Percentiles rank a stretch among this genome's conserved stretches.
These are phyloP conservation scores for Muscina levida DNA, from an alignment of 2,888 invertebrate species.

Conservation along the genomic window DNA sequence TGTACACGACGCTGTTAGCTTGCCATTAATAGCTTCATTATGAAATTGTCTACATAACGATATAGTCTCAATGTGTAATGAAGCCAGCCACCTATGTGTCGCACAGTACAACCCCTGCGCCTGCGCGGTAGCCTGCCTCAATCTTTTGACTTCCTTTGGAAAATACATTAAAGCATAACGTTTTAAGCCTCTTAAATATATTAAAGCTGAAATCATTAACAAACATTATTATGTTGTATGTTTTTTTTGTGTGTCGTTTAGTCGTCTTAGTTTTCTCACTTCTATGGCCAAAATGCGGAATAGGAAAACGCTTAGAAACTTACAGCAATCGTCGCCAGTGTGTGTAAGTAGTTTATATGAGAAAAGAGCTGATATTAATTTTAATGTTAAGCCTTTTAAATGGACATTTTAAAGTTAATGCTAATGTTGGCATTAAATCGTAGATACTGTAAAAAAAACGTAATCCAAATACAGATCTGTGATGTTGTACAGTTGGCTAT, in stretches of 20 bases:
- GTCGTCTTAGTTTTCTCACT: conserved; percentile 28
- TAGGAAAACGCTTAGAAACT: not conserved
- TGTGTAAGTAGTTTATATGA: not conserved
- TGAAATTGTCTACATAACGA: not conserved
- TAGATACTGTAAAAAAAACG: too few relatives aligned
- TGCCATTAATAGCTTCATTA: conserved; percentile 52
- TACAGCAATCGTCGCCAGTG: not conserved
- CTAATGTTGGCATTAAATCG: conserved; percentile 38
- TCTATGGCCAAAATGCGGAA: not conserved
- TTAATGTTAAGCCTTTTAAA: conserved; percentile 53
- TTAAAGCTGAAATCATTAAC: conserved; percentile 53
- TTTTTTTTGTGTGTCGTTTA: conserved; percentile 12
- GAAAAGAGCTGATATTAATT: conserved; percentile 38
- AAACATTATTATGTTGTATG: not conserved
- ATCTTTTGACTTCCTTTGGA: too few relatives aligned
- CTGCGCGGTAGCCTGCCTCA: conserved; percentile 35
- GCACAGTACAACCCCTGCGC: not conserved
- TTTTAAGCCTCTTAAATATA: conserved; percentile 52
- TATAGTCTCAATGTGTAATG: not conserved
- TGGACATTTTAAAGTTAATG: conserved; percentile 41
- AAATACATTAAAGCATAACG: conserved; percentile 50
- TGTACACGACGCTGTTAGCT: not conserved
- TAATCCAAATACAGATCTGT: too few relatives aligned
- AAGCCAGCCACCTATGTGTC: not conserved
- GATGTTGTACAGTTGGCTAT: too few relatives aligned